phyloP scores from a whole-genome alignment of 2,113 vertebrate species.

The Microcebus tavaratra region DNA sequence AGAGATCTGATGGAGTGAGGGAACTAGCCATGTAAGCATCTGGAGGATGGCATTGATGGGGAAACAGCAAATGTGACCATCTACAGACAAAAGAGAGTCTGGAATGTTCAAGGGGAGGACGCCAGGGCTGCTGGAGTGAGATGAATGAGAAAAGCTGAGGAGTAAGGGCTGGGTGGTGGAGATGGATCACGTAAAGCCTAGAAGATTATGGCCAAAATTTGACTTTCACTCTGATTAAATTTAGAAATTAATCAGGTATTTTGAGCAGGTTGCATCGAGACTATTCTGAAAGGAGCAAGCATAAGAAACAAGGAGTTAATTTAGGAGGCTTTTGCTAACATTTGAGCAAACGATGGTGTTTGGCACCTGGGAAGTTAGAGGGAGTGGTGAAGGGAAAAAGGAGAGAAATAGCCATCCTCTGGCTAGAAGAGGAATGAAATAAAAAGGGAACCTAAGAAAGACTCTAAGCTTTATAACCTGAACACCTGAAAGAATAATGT shows the following conservation, averaged over 20 bases:
- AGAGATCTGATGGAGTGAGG: neutral
- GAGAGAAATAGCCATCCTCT: neutral
- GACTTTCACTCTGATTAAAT: neutral
- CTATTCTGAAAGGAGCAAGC: neutral
- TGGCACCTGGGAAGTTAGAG: neutral
- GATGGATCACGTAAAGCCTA: neutral
- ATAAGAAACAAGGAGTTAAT: neutral
- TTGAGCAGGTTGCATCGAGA: neutral
- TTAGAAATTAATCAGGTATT: neutral
- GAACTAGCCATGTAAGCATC: neutral
- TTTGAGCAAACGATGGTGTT: neutral
- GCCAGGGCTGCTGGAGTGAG: neutral
- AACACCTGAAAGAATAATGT: neutral
- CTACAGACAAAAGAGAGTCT: neutral
- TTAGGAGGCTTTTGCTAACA: neutral
- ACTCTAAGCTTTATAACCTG: neutral
- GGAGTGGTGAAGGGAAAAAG: neutral
- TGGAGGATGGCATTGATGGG: neutral
- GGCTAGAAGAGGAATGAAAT: neutral
- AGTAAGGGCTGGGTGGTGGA: accelerated
- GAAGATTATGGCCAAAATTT: neutral
- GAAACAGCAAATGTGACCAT: neutral
- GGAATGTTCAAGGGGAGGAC: neutral
- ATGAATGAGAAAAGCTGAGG: neutral
- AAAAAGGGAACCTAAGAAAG: neutral